Conservation (phyloP, 2,113 vertebrate genomes). For the Petrocephalus microphthalmus region DNA sequence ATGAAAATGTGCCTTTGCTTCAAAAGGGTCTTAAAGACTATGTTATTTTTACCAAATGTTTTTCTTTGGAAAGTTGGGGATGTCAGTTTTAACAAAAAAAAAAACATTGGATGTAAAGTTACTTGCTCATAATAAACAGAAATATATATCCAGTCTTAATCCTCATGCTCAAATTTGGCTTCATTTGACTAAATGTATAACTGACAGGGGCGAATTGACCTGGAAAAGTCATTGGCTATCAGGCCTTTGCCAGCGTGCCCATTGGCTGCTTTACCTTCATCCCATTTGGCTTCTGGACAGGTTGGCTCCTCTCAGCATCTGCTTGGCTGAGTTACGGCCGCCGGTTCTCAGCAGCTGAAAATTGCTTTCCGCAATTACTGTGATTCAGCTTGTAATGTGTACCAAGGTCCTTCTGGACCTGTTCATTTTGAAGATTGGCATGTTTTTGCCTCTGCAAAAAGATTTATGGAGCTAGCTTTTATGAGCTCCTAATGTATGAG, state of each 20-base stretch:
- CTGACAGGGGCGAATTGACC: neutral
- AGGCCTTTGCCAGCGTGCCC: neutral
- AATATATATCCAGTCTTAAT: conserved; percentile 22
- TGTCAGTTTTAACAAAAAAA: conserved; percentile 14
- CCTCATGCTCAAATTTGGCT: conserved; percentile 16
- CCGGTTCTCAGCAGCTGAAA: neutral
- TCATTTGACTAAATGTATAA: conserved; percentile 3
- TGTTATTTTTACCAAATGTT: conserved; percentile 9
- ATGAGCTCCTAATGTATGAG: neutral
- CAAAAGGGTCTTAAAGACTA: conserved; percentile 25
- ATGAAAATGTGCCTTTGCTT: conserved; percentile 43
- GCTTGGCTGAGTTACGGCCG: neutral
- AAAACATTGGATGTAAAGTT: conserved; percentile 20
- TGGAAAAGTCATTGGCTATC: neutral
- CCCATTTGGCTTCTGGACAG: neutral
- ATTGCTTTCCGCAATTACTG: neutral
- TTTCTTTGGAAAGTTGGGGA: conserved; percentile 8
- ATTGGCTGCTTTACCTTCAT: neutral
- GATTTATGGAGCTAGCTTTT: neutral
- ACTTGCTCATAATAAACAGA: conserved; percentile 21
- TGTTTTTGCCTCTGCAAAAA: neutral
- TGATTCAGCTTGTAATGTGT: neutral
- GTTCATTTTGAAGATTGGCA: neutral
- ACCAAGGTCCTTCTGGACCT: neutral
- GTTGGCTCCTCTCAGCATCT: neutral